phyloP scores from a whole-genome alignment of 2,888 invertebrate genomes.

The Caenorhabditis afra region DNA sequence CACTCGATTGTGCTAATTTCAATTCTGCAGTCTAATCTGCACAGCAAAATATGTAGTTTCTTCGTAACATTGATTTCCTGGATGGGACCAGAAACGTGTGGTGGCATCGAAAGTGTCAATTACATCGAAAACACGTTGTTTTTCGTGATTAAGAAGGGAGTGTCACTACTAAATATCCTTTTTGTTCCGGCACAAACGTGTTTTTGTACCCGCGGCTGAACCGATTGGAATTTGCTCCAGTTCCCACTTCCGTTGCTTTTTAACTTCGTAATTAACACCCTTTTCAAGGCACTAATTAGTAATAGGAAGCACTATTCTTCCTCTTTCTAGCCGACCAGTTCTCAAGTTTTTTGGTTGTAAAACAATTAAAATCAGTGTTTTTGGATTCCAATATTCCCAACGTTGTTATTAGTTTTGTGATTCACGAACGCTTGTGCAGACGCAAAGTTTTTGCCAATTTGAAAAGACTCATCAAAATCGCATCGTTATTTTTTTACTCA shows the following conservation, averaged over 20 bases:
- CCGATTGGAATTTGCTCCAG: too few species aligned
- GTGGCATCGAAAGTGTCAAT: constrained; percentile 41
- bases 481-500: constrained; percentile 13
- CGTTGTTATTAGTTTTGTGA: too few species aligned
- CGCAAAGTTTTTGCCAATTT: not conserved
- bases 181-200: not conserved
- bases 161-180: not conserved
- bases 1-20: constrained; percentile 15
- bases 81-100: constrained; percentile 20
- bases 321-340: too few species aligned
- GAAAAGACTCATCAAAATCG: constrained; percentile 16
- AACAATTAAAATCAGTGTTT: too few species aligned
- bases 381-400: too few species aligned
- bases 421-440: too few species aligned
- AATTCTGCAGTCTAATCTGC: not conserved
- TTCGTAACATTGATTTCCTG: constrained; percentile 8
- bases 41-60: constrained; percentile 4
- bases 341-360: too few species aligned
- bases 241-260: too few species aligned
- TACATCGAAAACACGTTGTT: constrained; percentile 31
- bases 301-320: too few species aligned
- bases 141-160: constrained; percentile 18
- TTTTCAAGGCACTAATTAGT: too few species aligned
- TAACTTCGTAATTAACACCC: too few species aligned
- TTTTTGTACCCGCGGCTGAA: not conserved